phyloP scores from a whole-genome alignment of 92 coral and sea anemone genomes.

The Anthopleura xanthogrammica region DNA sequence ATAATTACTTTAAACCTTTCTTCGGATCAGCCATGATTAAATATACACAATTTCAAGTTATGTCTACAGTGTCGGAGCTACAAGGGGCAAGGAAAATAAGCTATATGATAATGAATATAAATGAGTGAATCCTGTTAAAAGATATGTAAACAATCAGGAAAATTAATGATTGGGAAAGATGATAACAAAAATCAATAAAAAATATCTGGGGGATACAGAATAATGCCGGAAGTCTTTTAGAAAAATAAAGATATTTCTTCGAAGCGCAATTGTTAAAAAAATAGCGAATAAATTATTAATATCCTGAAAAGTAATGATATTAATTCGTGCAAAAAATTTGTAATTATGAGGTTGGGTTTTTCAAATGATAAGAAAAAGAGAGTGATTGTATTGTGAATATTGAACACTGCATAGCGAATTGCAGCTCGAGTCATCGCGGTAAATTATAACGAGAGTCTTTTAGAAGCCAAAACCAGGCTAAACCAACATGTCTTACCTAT shows the following conservation, averaged over 20 bases:
- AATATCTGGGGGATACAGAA: not conserved
- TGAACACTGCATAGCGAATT: too few relatives aligned
- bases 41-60: not conserved
- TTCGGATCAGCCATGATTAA: not conserved
- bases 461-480: too few relatives aligned
- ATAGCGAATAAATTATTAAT: not conserved
- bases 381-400: too few relatives aligned
- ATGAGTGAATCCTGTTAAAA: not conserved
- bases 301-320: too few relatives aligned
- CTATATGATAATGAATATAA: not conserved
- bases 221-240: not conserved
- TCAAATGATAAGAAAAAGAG: too few relatives aligned
- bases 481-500: too few relatives aligned
- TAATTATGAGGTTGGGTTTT: too few relatives aligned
- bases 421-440: too few relatives aligned
- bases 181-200: slow-evolving; percentile 2
- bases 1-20: not conserved
- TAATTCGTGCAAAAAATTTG: too few relatives aligned
- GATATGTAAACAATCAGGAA: not conserved
- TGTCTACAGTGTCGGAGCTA: not conserved
- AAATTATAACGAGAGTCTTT: too few relatives aligned
- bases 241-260: not conserved
- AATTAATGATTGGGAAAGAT: not conserved
- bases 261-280: not conserved
- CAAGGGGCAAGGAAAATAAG: not conserved